Evolutionary conservation across 2,113 vertebrate genomes (phyloP), one percentile per base, ranked within the genome.

Genomic region (Trematomus loennbergii): DNA sequence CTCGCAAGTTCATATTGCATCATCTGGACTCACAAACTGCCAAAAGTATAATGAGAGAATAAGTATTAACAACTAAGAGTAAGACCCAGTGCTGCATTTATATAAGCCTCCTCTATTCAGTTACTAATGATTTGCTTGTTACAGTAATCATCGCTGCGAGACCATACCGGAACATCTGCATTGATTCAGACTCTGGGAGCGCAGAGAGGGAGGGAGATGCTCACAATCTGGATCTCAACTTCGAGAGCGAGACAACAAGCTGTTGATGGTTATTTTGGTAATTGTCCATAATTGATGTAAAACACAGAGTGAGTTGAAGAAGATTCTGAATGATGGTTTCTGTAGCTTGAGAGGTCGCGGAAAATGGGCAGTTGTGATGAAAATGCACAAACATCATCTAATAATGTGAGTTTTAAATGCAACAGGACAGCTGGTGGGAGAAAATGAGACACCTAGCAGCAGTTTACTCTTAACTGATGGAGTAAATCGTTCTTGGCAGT

Each of bases 131-230:
- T 90, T 93, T 86, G 92, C 91, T 93, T 94, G 91, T 95, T 95
- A 89, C 75, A 87, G 90, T 89, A 94, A 95, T 96, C 94, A 95
- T 88, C 88, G 89, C 90, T 85, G 89, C 57, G 76, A 95, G 78
- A 87, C 91, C 90, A 90, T 85, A 93, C 88, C 72, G 66, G 89
- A 95, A 95, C 95, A 95, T 96, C 94, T 94, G 94, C 92, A 95
- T 94, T 90, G 89, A 90, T 94, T 92, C 88, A 91, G 83, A 89
- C 85, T 87, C 85, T 50, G 75, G 85, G 87, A 91, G 90, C 86
- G 86, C 76, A 72, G 68, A 63, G 80, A 84, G 76, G 79, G 83
- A 85, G 89, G 88, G 89, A 85, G 87, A 88, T 84, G 84, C 84
- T 83, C 84, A 71, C 93, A 94, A 94, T 94, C 94, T 95, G 94